phyloP scores from a whole-genome alignment of 2,113 vertebrate species.

The Erythrocercus mccallii region DNA sequence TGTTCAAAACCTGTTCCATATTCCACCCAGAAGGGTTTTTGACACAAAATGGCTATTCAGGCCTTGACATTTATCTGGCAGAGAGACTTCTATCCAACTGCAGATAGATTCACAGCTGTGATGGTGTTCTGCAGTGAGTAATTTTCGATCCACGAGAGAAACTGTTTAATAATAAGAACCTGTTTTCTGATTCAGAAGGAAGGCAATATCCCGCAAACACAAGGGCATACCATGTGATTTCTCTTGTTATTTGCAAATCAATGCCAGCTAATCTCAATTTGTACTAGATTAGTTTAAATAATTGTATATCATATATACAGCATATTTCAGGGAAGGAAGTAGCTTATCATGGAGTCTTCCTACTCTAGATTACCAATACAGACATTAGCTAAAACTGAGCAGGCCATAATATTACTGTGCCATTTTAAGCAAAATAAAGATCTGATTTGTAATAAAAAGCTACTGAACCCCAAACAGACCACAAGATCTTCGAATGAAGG shows the following conservation, averaged over 20 bases:
- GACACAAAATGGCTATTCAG: slow-evolving; percentile 59
- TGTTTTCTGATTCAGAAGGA: background rate
- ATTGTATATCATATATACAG: background rate
- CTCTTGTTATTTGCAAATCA: background rate
- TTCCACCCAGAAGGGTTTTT: slow-evolving; percentile 41
- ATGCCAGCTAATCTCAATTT: background rate
- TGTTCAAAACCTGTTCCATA: slow-evolving; percentile 41
- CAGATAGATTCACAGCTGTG: slow-evolving; percentile 38
- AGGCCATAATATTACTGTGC: background rate
- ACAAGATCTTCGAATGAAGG: background rate
- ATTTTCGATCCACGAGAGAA: background rate
- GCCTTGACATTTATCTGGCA: slow-evolving; percentile 21
- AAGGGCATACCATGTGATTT: background rate
- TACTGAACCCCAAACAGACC: background rate
- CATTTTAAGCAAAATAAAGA: background rate
- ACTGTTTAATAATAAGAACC: background rate
- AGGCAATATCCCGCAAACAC: background rate
- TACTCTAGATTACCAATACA: background rate
- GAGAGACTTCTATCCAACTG: slow-evolving; percentile 31
- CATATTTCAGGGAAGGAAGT: background rate
- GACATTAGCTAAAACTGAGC: background rate
- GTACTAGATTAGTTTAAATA: background rate
- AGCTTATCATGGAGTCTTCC: background rate
- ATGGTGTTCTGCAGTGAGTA: slow-evolving; percentile 17
- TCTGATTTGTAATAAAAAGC: background rate